phyloP scores from a whole-genome alignment of 1,140 invertebrate genomes.

The Atta cephalotes region DNA sequence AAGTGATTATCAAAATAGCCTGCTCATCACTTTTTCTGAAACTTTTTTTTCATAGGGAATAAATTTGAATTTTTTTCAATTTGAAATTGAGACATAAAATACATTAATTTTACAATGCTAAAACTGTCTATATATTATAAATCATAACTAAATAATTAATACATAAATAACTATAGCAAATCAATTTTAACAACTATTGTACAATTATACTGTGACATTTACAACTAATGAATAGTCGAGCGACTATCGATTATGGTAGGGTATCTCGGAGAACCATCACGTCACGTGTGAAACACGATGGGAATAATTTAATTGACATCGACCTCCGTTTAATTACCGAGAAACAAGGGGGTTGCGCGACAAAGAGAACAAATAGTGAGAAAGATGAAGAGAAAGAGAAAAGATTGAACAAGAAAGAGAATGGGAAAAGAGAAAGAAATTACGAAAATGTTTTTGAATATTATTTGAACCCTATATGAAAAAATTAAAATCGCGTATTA shows the following conservation, averaged over 20 bases:
- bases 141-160: slow-evolving; percentile 12
- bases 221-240: slow-evolving; percentile 29
- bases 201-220: slow-evolving; percentile 16
- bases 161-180: neutral
- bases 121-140: neutral
- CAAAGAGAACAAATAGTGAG: neutral
- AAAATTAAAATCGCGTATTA: neutral
- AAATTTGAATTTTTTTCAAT: neutral
- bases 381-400: neutral
- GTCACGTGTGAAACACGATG: slow-evolving; percentile 34
- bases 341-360: slow-evolving; percentile 10
- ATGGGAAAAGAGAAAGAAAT: neutral
- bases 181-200: slow-evolving; percentile 23
- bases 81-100: neutral
- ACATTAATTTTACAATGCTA: neutral
- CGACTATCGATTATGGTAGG: slow-evolving; percentile 33
- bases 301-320: slow-evolving; percentile 59
- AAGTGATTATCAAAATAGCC: neutral
- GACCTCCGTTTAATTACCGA: slow-evolving; percentile 46
- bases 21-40: neutral
- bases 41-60: neutral
- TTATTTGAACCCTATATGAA: slow-evolving; percentile 29
- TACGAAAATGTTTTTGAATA: slow-evolving; percentile 3
- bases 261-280: slow-evolving; percentile 36
- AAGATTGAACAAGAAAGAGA: neutral